Conservation (phyloP, 1,140 invertebrate species). For the Drosophila asahinai region DNA sequence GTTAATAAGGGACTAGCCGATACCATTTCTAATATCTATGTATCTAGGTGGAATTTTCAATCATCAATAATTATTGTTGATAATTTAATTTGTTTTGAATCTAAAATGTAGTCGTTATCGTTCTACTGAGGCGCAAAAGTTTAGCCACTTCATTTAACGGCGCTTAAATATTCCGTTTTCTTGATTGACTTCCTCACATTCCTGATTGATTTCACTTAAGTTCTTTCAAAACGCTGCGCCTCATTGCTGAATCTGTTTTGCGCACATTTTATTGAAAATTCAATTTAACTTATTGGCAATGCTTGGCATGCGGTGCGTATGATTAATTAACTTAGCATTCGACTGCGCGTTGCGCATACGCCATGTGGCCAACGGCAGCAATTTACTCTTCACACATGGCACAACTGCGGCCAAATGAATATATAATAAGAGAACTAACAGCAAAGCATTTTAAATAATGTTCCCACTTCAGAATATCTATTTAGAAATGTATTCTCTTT, state of each 20-base stretch:
- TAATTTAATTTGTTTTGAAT: neutral
- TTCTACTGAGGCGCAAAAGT: neutral
- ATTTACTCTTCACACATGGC: conserved; percentile 18
- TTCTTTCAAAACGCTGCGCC: conserved; percentile 4
- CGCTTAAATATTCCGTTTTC: conserved; percentile 14
- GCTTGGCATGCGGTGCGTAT: conserved; percentile 59
- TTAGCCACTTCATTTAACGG: neutral
- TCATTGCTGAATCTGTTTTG: conserved; percentile 42
- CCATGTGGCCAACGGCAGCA: conserved; percentile 23
- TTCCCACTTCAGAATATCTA: neutral
- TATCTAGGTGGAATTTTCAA: neutral
- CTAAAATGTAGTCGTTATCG: neutral
- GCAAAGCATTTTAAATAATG: neutral
- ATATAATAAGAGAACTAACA: neutral
- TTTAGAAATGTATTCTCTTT: neutral
- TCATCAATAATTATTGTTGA: neutral
- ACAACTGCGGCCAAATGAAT: conserved; percentile 2
- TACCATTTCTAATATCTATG: too few species aligned
- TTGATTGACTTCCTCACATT: conserved; percentile 11
- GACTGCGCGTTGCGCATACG: conserved; percentile 47
- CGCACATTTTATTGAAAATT: conserved; percentile 53
- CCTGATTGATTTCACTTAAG: conserved; percentile 35
- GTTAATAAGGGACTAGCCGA: too few species aligned
- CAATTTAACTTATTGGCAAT: conserved; percentile 63
- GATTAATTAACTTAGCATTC: conserved; percentile 69